These are phyloP conservation scores for Erpornis zantholeuca DNA, from an alignment of 2,113 vertebrate genomes.

Conservation along the genomic window DNA sequence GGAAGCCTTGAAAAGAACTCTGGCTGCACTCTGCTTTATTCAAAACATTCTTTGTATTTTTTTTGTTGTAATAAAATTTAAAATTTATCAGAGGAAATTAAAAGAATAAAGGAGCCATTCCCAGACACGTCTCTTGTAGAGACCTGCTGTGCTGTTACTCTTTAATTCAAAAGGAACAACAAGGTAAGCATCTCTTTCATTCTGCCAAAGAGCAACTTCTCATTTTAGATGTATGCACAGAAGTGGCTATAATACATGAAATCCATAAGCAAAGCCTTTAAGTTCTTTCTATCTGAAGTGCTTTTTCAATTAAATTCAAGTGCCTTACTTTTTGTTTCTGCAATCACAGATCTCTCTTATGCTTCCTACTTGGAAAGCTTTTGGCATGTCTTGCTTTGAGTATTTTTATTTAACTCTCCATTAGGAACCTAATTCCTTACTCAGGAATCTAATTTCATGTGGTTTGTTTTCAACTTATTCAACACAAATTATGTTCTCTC, in stretches of 20 bases:
- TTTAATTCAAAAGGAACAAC: background rate
- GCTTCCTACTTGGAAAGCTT: conserved; percentile 16
- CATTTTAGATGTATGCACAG: background rate
- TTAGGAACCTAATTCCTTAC: background rate
- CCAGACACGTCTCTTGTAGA: background rate
- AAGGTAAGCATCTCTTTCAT: background rate
- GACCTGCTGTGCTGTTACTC: background rate
- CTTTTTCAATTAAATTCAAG: conserved; percentile 1
- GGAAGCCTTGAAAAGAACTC: background rate
- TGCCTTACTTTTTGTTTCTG: background rate
- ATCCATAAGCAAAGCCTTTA: background rate
- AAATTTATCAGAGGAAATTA: conserved; percentile 39
- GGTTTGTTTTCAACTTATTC: conserved; percentile 16
- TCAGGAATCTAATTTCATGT: background rate
- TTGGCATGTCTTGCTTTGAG: background rate
- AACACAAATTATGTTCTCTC: background rate
- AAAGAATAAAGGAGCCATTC: conserved; percentile 11
- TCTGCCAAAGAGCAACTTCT: background rate
- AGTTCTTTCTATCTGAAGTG: background rate
- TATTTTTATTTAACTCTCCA: conserved; percentile 29
- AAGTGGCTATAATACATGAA: background rate
- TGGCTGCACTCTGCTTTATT: conserved; percentile 7
- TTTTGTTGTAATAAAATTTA: background rate
- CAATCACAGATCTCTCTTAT: background rate
- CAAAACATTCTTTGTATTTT: conserved; percentile 7